Evolutionary conservation across 2,113 vertebrate species (phyloP), one percentile per base, ranked within the genome.

Genomic region (Alethe diademata): DNA sequence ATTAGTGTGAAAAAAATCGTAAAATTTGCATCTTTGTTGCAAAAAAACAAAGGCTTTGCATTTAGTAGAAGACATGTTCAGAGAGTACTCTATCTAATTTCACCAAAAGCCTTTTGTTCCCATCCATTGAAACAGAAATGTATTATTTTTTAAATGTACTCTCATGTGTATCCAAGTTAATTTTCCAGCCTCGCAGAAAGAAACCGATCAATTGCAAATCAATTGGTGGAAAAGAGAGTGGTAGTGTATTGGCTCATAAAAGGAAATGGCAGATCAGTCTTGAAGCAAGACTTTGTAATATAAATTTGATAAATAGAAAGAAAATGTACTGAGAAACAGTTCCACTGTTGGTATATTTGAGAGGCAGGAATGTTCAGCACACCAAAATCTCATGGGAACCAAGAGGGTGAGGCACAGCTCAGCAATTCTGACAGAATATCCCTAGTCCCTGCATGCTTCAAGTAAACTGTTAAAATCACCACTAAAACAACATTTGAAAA

Each of bases 351-450:
- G 7, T 70, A 23, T 69, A 54, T 50, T 54, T 82, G 43, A 45
- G 19, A 45, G 43, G 8, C 20, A 91, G 66, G 85, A 91, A 58
- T 6, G 5, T 38, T 88, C 45, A 65, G 53, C 43, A 48, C 43
- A 84, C 18, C 15, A 74, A 87, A 95, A 58, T 62, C 54, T 69
- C 78, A 42, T 2, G 57, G 78, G 51, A 62, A 62, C 20, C 1
- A 5, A 64, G 31, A 40, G 42, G 50, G 47, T 6, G 8, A 94
- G 42, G 33, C 48, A 65, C 12, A 91, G 45, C n/a, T 90, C 66
- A 95, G 60, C 69, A 78, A 25, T 90, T 71, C 47, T 70, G 64
- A 95, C 62, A 73, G 61, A 84, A n/a, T 26, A 87, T 35, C 53
- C 66, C 24, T 61, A 33, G 50, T 78, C 11, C 13, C 40, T 31